Evolutionary conservation across 2,113 vertebrate species (phyloP), one percentile per base, ranked within the genome.

Genomic region (Columbina picui): DNA sequence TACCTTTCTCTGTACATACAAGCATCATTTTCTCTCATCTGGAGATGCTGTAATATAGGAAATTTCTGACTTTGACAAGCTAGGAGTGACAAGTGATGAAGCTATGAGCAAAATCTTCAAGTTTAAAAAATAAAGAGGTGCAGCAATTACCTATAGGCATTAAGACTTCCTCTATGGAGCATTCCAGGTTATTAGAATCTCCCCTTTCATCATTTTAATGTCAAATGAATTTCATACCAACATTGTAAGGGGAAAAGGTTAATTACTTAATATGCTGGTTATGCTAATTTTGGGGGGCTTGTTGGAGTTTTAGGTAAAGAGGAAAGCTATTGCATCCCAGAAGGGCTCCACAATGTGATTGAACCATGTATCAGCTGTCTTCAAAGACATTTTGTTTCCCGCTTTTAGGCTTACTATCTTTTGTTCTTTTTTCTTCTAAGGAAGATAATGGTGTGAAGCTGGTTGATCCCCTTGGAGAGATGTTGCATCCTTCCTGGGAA

Each of bases 401-500:
- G 7, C 52, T 77, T 78, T 26, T 18, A 71, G 38, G 11, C 30
- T 78, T 52, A 64, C 5, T 90, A 0, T 22, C 19, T 80, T 84
- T 23, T 38, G 5, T 57, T 77, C 9, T 88, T 88, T 91, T 78
- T 67, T 52, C 56, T 95, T 75, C 75, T 60, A 96, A 99, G 99
- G 99, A 99, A 94, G 99, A 99, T 91, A 99, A 99, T 50, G 99
- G 99, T 5, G 98, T 99, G 64, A 99, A 99, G 93, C 95, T 99
- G 65, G 92, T 99, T 19, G 99, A 99, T 95, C 99, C 99, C 36
- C 98, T 99, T 98, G 99, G 99, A 30, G 99, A 99, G 96, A 99
- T 99, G 99, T 96, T 99, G 96, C 97, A 98, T 12, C 95, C 97
- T 4, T 91, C 97, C 12, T 99, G 99, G 99, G 99, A 99, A 94